Conservation (phyloP, 2,888 invertebrate species). For the Brachyptera putata region DNA sequence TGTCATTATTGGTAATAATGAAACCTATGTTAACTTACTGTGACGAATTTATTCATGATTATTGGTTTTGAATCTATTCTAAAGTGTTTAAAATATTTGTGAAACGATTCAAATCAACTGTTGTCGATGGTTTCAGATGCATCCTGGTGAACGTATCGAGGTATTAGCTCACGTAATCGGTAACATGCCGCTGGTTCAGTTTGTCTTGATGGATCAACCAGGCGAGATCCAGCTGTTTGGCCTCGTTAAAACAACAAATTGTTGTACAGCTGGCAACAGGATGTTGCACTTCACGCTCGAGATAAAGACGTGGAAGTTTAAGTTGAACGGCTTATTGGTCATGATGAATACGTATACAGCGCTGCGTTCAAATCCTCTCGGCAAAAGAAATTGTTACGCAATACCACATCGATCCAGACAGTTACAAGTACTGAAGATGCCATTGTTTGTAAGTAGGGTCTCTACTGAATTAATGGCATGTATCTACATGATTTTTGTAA, state of each 20-base stretch:
- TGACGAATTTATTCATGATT: too few species aligned
- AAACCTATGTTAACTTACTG: too few species aligned
- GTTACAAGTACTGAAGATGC: neutral
- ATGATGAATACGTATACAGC: neutral
- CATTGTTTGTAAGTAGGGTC: slow-evolving; percentile 18
- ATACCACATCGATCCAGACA: slow-evolving; percentile 21
- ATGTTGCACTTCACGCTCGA: neutral
- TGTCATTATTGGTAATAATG: too few species aligned
- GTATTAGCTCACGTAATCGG: slow-evolving; percentile 1
- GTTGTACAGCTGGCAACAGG: slow-evolving; percentile 17
- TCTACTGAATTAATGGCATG: too few species aligned
- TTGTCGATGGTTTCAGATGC: neutral
- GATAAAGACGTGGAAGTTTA: neutral
- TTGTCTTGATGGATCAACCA: neutral
- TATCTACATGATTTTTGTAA: too few species aligned
- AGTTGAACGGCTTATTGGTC: neutral
- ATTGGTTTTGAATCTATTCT: too few species aligned
- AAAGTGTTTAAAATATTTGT: too few species aligned
- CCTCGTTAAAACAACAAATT: neutral
- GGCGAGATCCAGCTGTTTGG: neutral
- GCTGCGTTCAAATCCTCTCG: slow-evolving; percentile 7
- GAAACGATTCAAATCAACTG: too few species aligned
- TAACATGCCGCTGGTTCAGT: neutral
- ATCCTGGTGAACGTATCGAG: slow-evolving; percentile 13
- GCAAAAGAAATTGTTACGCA: neutral